Evolutionary conservation across 2,797 vertebrate species (phyloP).

Genomic region (Pseudomugil gertrudae): DNA sequence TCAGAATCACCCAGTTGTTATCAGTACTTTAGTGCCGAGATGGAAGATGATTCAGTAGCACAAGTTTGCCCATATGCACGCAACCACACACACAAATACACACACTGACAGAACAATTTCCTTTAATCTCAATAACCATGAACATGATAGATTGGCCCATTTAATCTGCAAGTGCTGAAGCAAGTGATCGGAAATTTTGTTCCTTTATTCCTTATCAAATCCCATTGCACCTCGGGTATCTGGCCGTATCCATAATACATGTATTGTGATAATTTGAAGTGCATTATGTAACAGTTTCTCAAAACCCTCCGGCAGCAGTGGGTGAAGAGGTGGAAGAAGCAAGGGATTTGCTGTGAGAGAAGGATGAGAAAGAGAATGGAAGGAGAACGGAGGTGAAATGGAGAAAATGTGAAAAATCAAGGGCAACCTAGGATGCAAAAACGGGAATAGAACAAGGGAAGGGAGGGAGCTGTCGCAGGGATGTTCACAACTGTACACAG

Average conservation of each 20-base stretch:
- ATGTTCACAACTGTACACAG: conserved; percentile 24
- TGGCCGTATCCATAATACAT: conserved; percentile 63
- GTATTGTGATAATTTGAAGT: conserved; percentile 72
- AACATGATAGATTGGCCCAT: conserved; percentile 57
- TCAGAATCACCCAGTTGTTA: conserved; percentile 71
- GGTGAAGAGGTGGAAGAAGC: conserved; percentile 68
- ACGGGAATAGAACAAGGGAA: conserved; percentile 35
- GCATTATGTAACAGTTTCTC: conserved; percentile 73
- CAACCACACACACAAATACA: conserved; percentile 29
- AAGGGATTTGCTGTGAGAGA: conserved; percentile 55
- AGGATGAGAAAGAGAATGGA: conserved; percentile 47
- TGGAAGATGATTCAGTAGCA: conserved; percentile 60
- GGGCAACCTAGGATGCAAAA: conserved; percentile 52
- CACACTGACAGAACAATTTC: conserved; percentile 45
- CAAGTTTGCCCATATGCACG: conserved; percentile 43
- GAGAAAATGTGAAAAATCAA: conserved; percentile 57
- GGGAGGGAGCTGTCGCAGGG: conserved; percentile 13
- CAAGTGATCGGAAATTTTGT: conserved; percentile 53
- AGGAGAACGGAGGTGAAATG: conserved; percentile 47
- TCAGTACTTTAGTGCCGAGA: conserved; percentile 61
- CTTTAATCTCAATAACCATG: conserved; percentile 58
- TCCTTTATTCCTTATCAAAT: conserved; percentile 56
- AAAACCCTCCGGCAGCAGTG: conserved; percentile 64
- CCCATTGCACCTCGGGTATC: conserved; percentile 37
- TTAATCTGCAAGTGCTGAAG: conserved; percentile 52